These are phyloP conservation scores for Pempheris klunzingeri DNA, from an alignment of 2,797 vertebrate genomes.

Conservation along the genomic window DNA sequence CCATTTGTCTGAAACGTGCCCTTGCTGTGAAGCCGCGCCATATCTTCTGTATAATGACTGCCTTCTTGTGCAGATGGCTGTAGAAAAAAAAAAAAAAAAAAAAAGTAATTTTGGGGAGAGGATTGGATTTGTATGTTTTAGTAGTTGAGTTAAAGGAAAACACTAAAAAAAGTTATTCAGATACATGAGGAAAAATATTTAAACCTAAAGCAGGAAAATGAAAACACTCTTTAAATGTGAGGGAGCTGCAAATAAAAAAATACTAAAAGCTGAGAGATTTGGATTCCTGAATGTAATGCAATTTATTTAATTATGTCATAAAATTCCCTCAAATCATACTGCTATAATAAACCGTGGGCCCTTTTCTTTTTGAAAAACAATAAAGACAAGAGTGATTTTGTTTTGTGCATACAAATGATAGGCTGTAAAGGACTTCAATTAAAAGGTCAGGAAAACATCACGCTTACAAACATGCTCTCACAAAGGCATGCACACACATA, in stretches of 20 bases:
- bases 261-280: neutral
- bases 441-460: conserved; percentile 75
- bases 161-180: conserved; percentile 42
- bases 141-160: conserved; percentile 48
- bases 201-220: neutral
- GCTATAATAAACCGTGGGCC: neutral
- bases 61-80: conserved; percentile 89
- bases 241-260: neutral
- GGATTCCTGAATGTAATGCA: neutral
- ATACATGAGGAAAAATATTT: conserved; percentile 9
- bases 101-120: conserved; percentile 65
- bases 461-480: conserved; percentile 46
- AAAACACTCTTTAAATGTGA: neutral
- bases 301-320: conserved; percentile 12
- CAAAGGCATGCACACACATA: conserved; percentile 34
- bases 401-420: conserved; percentile 47
- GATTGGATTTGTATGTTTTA: conserved; percentile 47
- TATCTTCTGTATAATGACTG: conserved; percentile 90
- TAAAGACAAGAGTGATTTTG: conserved; percentile 23
- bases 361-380: conserved; percentile 11
- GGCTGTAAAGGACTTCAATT: conserved; percentile 55
- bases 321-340: neutral
- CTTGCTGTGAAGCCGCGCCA: conserved; percentile 92
- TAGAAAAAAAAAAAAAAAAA: conserved; percentile 50
- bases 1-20: conserved; percentile 86